Evolutionary conservation across 2,113 vertebrate species (phyloP), one percentile per base, ranked within the genome.

Genomic region (Mohoua ochrocephala): DNA sequence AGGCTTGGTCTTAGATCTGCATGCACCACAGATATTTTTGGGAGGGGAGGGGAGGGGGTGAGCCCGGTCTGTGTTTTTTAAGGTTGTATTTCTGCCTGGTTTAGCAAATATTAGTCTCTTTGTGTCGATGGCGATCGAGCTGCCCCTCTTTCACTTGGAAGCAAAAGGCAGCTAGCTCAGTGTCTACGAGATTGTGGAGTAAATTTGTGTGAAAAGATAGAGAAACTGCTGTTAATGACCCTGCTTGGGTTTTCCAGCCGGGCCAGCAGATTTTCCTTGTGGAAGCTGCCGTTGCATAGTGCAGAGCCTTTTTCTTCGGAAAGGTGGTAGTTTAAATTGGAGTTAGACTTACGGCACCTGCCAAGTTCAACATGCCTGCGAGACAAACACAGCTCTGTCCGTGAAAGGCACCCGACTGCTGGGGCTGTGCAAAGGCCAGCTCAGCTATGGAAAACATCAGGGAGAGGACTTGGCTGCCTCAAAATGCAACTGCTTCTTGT

Each of bases 301-400:
- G 78, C 80, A 47, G 91, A 73, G 59, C 77, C 53, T 63, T 77
- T 95, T 96, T 50, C 91, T 94, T 88, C 10, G 2, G 91, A 95
- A 98, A 97, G 96, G 96, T 91, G 91, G 97, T 61, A 31, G 95
- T 94, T 97, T 95, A 83, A 91, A 91, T 70, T 97, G 96, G 98
- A 98, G 91, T 53, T 77, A 91, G 93, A 80, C 13, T 3, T 7
- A 44, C 1, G 0, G 42, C 64, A 97, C 93, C 95, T 96, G 98
- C 98, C 98, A 98, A 98, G 81, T 96, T 95, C 97, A 98, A 97
- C 96, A 97, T 23, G 41, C 81, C 86, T 94, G 7, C 0, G 73
- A 97, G 95, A 98, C 97, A 98, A 98, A 95, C 89, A 71, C 53
- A 8, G 78, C 94, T 96, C 93, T 97, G 64, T 97, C 89, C 7